phyloP scores from a whole-genome alignment of 2,113 vertebrate species.

The Leucoraja erinaceus region DNA sequence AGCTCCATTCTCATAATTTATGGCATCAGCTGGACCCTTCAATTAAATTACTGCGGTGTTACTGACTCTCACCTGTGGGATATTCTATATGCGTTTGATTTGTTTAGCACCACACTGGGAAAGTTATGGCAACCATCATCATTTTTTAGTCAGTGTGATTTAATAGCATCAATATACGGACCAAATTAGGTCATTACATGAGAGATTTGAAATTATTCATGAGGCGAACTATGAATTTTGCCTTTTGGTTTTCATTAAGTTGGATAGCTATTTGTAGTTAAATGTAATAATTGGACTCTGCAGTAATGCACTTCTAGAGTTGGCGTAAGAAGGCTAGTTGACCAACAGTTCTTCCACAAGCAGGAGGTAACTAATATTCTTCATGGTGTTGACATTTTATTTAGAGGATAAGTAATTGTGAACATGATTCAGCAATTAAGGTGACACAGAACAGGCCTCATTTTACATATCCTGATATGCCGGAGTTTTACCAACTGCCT shows the following conservation, averaged over 20 bases:
- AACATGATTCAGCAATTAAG: slow-evolving; percentile 63
- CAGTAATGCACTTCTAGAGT: slow-evolving; percentile 43
- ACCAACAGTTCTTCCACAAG: slow-evolving; percentile 45
- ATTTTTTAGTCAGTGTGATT: slow-evolving; percentile 33
- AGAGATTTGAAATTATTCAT: slow-evolving; percentile 42
- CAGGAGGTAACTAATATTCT: slow-evolving; percentile 62
- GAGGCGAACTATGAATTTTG: slow-evolving; percentile 38
- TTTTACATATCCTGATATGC: slow-evolving; percentile 38
- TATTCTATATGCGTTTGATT: slow-evolving; percentile 34
- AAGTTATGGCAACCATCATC: slow-evolving; percentile 24
- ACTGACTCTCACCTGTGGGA: slow-evolving; percentile 18
- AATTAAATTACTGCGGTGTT: slow-evolving; percentile 16
- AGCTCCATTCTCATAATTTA: background rate
- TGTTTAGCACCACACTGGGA: slow-evolving; percentile 35
- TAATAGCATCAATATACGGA: slow-evolving; percentile 46
- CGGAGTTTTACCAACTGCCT: slow-evolving; percentile 32
- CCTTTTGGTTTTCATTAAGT: slow-evolving; percentile 50
- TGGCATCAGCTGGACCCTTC: slow-evolving; percentile 22
- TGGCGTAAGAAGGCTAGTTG: slow-evolving; percentile 46
- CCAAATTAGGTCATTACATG: slow-evolving; percentile 51
- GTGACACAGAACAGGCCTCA: slow-evolving; percentile 64
- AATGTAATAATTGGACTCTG: slow-evolving; percentile 47
- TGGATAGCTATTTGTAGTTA: slow-evolving; percentile 64
- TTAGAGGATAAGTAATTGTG: slow-evolving; percentile 73
- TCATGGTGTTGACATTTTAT: slow-evolving; percentile 66